Conservation (phyloP, 2,113 vertebrate genomes). For the Dicerorhinus sumatrensis region DNA sequence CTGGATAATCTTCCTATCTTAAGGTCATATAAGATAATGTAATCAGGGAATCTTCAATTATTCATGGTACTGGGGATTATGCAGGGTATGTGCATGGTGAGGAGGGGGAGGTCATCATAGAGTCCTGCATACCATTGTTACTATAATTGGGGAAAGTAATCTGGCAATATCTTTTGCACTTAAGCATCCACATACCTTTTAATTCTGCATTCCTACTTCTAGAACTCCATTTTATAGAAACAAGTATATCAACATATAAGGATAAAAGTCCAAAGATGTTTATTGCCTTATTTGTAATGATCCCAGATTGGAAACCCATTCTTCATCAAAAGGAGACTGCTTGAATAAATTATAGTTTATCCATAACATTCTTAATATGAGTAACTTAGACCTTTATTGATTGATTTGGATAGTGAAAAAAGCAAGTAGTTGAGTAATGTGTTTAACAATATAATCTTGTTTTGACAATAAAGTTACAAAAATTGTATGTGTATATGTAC, state of each 20-base stretch:
- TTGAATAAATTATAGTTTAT: neutral
- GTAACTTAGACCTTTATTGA: neutral
- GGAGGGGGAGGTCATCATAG: neutral
- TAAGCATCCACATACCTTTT: neutral
- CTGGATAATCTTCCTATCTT: neutral
- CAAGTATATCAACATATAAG: neutral
- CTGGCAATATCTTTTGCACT: neutral
- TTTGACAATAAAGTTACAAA: neutral
- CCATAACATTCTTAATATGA: neutral
- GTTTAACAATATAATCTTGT: neutral
- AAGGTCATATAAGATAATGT: neutral
- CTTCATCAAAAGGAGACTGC: neutral
- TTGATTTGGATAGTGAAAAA: neutral
- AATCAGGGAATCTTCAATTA: neutral
- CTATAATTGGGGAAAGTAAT: neutral
- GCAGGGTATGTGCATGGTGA: neutral
- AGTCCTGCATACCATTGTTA: neutral
- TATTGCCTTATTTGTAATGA: neutral
- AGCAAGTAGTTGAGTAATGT: neutral
- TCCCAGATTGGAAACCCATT: neutral
- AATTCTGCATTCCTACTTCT: conserved; percentile 1
- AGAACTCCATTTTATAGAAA: neutral
- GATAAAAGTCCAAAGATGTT: neutral
- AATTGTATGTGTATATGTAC: neutral
- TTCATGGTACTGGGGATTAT: neutral